Evolutionary conservation across 2,888 invertebrate genomes (phyloP).

Genomic region (Heliconius sara): DNA sequence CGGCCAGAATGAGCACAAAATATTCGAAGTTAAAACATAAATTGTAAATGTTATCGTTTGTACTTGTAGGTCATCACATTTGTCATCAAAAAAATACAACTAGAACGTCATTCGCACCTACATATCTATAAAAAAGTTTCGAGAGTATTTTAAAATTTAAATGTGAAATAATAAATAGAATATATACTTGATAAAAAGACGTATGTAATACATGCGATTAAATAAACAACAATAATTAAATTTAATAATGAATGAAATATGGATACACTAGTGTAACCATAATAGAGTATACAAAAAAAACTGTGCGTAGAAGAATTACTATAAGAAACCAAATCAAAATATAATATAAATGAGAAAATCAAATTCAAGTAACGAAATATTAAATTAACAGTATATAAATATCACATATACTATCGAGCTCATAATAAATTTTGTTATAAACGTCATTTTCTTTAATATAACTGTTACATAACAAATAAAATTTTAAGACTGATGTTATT

Average conservation of each 20-base stretch:
- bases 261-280: background rate
- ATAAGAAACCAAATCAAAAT: slow-evolving; percentile 8
- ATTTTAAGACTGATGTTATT: background rate
- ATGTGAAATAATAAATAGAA: slow-evolving; percentile 3
- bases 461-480: background rate
- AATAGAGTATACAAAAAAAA: background rate
- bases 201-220: slow-evolving; percentile 1
- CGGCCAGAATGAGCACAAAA: background rate
- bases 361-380: background rate
- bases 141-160: slow-evolving; percentile 1
- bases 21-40: background rate
- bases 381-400: background rate
- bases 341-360: background rate
- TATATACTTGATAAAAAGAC: background rate
- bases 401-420: slow-evolving; percentile 12
- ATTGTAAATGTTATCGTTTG: slow-evolving; percentile 33
- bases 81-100: slow-evolving; percentile 22
- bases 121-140: slow-evolving; percentile 10
- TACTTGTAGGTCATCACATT: slow-evolving; percentile 45
- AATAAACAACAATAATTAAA: slow-evolving; percentile 2
- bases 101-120: slow-evolving; percentile 16
- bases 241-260: background rate
- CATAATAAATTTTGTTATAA: background rate
- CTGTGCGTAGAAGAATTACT: background rate
- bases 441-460: background rate